These are phyloP conservation scores for Anas georgica DNA, from an alignment of 2,797 vertebrate genomes.

Conservation along the genomic window DNA sequence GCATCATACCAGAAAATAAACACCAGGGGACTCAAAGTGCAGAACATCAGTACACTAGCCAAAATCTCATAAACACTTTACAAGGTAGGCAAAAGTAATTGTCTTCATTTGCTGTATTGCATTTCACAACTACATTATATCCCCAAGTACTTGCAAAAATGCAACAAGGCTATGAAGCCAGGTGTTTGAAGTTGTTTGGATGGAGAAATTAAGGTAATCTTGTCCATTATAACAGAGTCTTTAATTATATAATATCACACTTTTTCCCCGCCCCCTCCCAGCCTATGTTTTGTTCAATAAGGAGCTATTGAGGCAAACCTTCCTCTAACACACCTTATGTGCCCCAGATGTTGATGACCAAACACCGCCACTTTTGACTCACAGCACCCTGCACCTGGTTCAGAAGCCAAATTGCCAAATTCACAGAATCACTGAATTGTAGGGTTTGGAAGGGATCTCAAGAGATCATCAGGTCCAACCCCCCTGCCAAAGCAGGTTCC, in stretches of 20 bases:
- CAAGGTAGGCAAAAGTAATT: neutral
- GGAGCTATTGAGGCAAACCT: neutral
- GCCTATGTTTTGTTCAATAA: neutral
- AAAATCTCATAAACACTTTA: neutral
- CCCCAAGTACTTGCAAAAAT: neutral
- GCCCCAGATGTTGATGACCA: neutral
- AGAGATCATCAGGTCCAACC: too few relatives aligned
- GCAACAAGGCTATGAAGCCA: neutral
- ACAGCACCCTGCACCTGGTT: neutral
- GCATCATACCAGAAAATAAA: neutral
- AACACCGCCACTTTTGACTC: rapidly evolving
- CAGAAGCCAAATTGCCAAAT: neutral
- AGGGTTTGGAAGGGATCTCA: too few relatives aligned
- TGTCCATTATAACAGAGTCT: neutral
- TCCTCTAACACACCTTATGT: neutral
- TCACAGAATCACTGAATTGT: too few relatives aligned
- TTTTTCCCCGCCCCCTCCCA: too few relatives aligned
- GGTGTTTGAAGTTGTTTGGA: neutral
- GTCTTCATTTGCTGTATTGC: neutral
- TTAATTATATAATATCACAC: neutral
- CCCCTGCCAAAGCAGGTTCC: too few relatives aligned
- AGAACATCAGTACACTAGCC: neutral
- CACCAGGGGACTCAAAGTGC: neutral
- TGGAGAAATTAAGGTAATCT: neutral
- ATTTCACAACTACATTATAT: neutral